A percentile compares a stretch with the other conserved stretches of the same genome.
phyloP scores from a whole-genome alignment of 23 tunicate genomes.

The Trididemnum nubilum region DNA sequence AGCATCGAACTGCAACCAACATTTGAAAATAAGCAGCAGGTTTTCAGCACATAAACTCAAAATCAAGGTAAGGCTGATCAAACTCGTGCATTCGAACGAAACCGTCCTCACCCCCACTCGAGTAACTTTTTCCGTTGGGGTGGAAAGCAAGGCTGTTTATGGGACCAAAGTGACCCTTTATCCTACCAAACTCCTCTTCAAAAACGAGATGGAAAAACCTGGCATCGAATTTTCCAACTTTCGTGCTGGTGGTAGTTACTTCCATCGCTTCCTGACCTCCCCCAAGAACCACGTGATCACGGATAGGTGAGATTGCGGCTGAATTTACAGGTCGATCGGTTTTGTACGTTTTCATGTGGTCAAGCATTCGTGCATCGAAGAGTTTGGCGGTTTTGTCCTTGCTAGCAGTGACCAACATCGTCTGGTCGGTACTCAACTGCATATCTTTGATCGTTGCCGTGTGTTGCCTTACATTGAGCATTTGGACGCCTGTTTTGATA shows the following conservation, averaged over 20 bases:
- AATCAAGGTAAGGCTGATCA: conserved; percentile 63
- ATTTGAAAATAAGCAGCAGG: not conserved
- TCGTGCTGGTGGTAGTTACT: conserved; percentile 87
- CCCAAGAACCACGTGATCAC: conserved; percentile 88
- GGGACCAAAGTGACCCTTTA: conserved; percentile 98
- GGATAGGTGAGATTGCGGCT: conserved; percentile 80
- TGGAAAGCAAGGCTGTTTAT: conserved; percentile 95
- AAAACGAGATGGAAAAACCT: conserved; percentile 93
- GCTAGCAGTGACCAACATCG: conserved; percentile 87
- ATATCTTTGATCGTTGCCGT: conserved; percentile 73
- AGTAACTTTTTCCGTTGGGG: conserved; percentile 87
- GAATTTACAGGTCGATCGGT: conserved; percentile 96
- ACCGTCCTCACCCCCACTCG: conserved; percentile 97
- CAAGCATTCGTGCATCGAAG: conserved; percentile 64
- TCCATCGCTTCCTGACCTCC: conserved; percentile 99
- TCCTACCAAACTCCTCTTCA: conserved; percentile 92
- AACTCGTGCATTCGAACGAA: conserved; percentile 87
- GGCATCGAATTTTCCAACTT: conserved; percentile 97
- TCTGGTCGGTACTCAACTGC: conserved; percentile 90
- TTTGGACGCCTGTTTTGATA: conserved; percentile 66
- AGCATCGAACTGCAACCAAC: not conserved
- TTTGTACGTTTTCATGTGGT: conserved; percentile 71
- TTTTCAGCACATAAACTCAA: conserved; percentile 62
- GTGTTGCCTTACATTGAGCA: conserved; percentile 70
- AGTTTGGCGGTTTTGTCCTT: conserved; percentile 96